Conservation (phyloP, 1,140 invertebrate species). For the Diachasmimorpha longicaudata region DNA sequence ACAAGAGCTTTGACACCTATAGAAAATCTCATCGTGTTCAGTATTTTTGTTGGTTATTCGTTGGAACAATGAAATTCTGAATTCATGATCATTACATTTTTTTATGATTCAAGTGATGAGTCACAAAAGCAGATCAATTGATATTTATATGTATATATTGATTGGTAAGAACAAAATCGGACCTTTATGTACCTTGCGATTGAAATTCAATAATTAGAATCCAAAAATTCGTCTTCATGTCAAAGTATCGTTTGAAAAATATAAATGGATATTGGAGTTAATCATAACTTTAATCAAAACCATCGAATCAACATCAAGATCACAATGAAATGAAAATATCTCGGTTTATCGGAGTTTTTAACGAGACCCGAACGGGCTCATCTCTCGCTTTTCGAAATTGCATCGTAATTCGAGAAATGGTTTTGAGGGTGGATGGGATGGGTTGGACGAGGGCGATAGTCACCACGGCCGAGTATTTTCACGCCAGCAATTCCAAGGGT, state of each 20-base stretch:
- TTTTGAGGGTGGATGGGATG: not conserved
- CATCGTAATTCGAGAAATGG: conserved; percentile 38
- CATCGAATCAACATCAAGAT: not conserved
- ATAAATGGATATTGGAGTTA: not conserved
- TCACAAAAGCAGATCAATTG: too few relatives aligned
- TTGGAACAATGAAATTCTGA: too few relatives aligned
- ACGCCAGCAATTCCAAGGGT: conserved; percentile 40
- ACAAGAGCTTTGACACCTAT: conserved; percentile 22
- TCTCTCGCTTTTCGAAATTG: conserved; percentile 38
- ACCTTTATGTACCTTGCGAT: too few relatives aligned
- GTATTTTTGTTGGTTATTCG: not conserved
- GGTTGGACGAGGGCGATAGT: not conserved
- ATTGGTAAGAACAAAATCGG: too few relatives aligned
- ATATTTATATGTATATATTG: too few relatives aligned
- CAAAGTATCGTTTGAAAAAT: too few relatives aligned
- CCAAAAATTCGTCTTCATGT: too few relatives aligned
- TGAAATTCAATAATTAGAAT: too few relatives aligned
- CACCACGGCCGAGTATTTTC: conserved; percentile 41
- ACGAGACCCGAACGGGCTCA: not conserved
- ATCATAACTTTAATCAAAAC: not conserved
- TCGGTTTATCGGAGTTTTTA: not conserved
- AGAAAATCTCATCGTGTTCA: not conserved
- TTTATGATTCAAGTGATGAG: too few relatives aligned
- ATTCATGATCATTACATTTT: too few relatives aligned
- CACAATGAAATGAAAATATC: not conserved